Base-by-base conservation (phyloP, 2,113 vertebrate genomes). In the Mixornis gularis region DNA sequence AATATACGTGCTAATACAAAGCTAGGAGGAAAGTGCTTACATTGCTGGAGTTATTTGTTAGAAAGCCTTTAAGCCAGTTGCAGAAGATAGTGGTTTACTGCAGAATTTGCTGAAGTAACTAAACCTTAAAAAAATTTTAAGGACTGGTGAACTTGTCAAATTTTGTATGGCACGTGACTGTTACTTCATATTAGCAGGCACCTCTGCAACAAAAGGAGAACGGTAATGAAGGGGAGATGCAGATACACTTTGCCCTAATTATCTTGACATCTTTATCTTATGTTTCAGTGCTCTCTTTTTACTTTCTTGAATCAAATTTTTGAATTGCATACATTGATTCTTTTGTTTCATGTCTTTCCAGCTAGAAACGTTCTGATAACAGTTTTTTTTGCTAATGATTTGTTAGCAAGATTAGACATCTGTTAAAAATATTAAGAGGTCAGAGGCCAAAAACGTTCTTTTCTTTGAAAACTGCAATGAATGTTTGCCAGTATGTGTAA, bases 381-480 rank as follows among this genome's bases (percentile, higher is more conserved):
- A 70, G 7, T n/a, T 82, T 90, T 85, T 82, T 94, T 88, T 87
- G 22, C 49, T 90, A 76, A 64, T 93, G 85, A 93, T 96, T 92
- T 94, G 69, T 91, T 92, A 89, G 79, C 84, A 87, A 93, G 84
- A 95, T 92, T 69, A 96, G 78, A 80, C 70, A 80, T 94, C 79
- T 92, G 66, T 94, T 96, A 87, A 95, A 93, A 95, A 88, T 80
- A 74, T 52, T 78, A 53, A 74, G 62, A 71, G 63, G 70, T 74
- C 69, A 86, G 65, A 92, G 85, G 49, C 49, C 92, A 92, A 86
- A 78, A 41, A 29, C 41, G 63, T 93, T 89, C 81, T 93, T 95
- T 93, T 95, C 79, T 94, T 87, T 85, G 80, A 92, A 88, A 92
- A 90, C 49, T 78, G 44, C 79, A 71, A 27, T 3, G 17, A 89